Evolutionary conservation across 2,113 vertebrate genomes (phyloP), one percentile per base, ranked within the genome.

Genomic region (Gobio gobio): DNA sequence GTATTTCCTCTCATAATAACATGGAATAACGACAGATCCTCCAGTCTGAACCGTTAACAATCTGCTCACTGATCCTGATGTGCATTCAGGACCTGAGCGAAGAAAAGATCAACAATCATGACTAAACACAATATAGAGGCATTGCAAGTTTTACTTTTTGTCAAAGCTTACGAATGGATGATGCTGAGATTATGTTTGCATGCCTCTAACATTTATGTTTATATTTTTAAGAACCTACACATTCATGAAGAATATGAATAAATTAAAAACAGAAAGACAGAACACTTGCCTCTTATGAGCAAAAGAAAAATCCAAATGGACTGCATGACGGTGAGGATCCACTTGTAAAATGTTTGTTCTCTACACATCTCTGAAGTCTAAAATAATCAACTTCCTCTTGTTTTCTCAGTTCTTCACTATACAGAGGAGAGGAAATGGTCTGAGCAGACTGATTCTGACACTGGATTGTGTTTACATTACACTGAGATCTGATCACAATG

Each of bases 21-120:
- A 89, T 10, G 68, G 83, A 64, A 89, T 83, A 33, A 54, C n/a
- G 24, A 86, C 20, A 3, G 75, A 80, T 74, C 22, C 59, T 87
- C 86, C 88, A 51, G 66, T 51, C 33, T 54, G 13, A 63, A 79
- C 5, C n/a, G 43, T 24, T 12, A 83, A 58, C 2, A 18, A 1
- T 24, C 18, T 61, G 3, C 22, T n/a, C 13, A 2, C 18, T 6
- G 12, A 24, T 73, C 40, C 18, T 12, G 58, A 45, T 24, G 14
- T 18, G 8, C 29, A 36, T 7, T n/a, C n/a, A n/a, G n/a, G n/a
- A n/a, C n/a, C n/a, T n/a, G n/a, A n/a, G n/a, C n/a, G n/a, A n/a
- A n/a, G n/a, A n/a, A n/a, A n/a, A n/a, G n/a, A n/a, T n/a, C n/a
- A n/a, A n/a, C n/a, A n/a, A n/a, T n/a, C n/a, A n/a, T n/a, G n/a